phyloP scores from a whole-genome alignment of 1,140 invertebrate species.

The Drosophila suzukii region DNA sequence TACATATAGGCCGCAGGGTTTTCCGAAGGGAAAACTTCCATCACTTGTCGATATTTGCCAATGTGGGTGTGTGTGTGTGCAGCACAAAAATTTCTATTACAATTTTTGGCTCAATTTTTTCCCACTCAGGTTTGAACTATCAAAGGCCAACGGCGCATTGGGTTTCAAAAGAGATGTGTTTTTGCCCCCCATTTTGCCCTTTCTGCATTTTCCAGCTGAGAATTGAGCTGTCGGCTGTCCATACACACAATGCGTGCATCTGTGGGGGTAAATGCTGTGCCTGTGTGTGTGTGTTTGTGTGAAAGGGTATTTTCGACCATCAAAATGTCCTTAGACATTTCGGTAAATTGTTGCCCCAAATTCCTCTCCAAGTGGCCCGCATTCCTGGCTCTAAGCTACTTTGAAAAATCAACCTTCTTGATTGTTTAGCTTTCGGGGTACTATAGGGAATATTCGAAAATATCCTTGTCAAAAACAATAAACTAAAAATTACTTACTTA shows the following conservation, averaged over 20 bases:
- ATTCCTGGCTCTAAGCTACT: conserved; percentile 8
- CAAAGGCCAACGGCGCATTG: conserved; percentile 41
- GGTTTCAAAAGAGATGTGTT: conserved; percentile 40
- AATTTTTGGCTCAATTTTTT: conserved; percentile 42
- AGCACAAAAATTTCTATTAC: conserved; percentile 49
- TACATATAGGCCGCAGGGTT: conserved; percentile 12
- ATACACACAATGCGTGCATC: conserved; percentile 11
- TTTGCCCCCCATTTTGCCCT: conserved; percentile 1
- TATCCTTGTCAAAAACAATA: too few species aligned
- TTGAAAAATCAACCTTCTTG: conserved; percentile 5
- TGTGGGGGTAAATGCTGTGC: not conserved
- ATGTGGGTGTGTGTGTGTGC: conserved; percentile 1
- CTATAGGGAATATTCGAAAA: too few species aligned
- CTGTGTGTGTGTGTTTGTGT: not conserved
- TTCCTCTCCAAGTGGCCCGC: conserved; percentile 8
- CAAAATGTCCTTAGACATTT: conserved; percentile 15
- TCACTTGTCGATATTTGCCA: conserved; percentile 23
- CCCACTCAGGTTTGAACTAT: conserved; percentile 26
- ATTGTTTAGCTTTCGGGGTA: not conserved
- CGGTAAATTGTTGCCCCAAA: conserved; percentile 7
- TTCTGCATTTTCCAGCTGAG: conserved; percentile 32
- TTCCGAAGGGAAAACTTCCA: conserved; percentile 16
- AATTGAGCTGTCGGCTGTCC: conserved; percentile 39
- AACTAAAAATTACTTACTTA: too few species aligned
- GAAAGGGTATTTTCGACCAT: conserved; percentile 35